phyloP scores from a whole-genome alignment of 2,797 vertebrate species.

The Sylvilagus floridanus region DNA sequence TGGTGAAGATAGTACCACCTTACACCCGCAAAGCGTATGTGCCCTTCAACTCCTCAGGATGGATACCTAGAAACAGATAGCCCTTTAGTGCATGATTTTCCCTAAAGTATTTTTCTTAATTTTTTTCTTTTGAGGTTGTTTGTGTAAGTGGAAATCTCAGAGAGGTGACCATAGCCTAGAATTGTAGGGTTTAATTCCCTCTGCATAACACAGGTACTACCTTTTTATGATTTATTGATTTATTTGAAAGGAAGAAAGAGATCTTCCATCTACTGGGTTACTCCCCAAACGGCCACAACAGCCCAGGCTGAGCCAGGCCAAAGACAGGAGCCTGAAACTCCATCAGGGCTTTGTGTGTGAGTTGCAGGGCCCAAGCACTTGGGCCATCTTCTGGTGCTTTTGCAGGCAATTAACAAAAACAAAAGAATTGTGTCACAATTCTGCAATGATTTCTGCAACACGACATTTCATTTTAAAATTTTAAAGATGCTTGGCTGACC shows the following conservation, averaged over 20 bases:
- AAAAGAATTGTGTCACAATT: not conserved
- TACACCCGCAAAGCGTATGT: not conserved
- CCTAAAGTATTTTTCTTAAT: not conserved
- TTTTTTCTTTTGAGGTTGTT: not conserved
- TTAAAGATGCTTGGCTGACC: slow-evolving; percentile 17
- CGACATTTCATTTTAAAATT: slow-evolving; percentile 37
- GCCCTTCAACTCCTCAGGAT: not conserved
- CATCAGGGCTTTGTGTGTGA: too few relatives aligned
- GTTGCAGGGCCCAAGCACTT: too few relatives aligned
- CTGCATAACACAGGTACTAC: not conserved
- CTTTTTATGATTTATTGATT: not conserved
- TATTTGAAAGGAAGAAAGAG: not conserved
- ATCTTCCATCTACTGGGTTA: not conserved
- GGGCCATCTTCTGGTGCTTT: too few relatives aligned
- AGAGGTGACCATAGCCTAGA: not conserved
- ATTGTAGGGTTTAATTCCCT: not conserved
- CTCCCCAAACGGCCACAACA: too few relatives aligned
- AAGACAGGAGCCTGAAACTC: too few relatives aligned
- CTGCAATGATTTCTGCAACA: not conserved
- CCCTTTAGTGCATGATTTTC: not conserved
- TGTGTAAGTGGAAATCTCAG: not conserved
- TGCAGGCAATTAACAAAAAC: not conserved
- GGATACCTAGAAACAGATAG: not conserved
- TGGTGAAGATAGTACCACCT: not conserved
- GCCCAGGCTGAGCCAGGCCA: too few relatives aligned